Evolutionary conservation across 2,888 invertebrate species (phyloP).

Genomic region (Calameuta idolon): DNA sequence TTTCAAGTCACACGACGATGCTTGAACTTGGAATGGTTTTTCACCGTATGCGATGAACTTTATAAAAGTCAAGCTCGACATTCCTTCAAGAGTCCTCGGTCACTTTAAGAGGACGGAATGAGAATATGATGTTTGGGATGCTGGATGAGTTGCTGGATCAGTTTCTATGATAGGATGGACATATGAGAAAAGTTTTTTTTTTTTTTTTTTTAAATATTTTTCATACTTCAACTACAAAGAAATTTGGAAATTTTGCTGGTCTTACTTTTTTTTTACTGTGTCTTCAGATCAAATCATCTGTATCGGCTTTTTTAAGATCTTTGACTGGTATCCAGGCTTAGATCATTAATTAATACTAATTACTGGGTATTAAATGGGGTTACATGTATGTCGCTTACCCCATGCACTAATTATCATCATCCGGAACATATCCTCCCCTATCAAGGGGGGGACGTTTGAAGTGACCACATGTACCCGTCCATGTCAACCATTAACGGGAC

Average conservation of each 20-base stretch:
- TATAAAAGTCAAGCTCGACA: background rate
- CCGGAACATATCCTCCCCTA: constrained; percentile 25
- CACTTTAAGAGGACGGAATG: background rate
- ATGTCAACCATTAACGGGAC: constrained; percentile 39
- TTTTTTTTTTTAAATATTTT: constrained; percentile 24
- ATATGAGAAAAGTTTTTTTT: constrained; percentile 44
- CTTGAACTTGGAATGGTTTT: background rate
- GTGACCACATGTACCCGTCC: constrained; percentile 39
- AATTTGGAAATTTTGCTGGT: background rate
- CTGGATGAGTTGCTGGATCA: background rate
- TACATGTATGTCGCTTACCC: constrained; percentile 31
- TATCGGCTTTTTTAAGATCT: background rate
- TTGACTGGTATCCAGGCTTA: background rate
- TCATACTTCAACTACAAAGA: background rate
- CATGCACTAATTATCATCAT: constrained; percentile 35
- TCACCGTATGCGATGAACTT: background rate
- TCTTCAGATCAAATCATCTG: background rate
- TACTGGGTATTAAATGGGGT: constrained; percentile 28
- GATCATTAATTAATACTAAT: constrained; percentile 42
- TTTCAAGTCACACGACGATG: background rate
- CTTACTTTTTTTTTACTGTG: background rate
- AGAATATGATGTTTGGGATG: background rate
- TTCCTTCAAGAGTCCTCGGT: background rate
- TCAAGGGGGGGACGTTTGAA: constrained; percentile 42
- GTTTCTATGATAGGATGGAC: constrained; percentile 11